Evolutionary conservation across 2,888 invertebrate genomes (phyloP).

Genomic region (Chloroclystis v-ata): DNA sequence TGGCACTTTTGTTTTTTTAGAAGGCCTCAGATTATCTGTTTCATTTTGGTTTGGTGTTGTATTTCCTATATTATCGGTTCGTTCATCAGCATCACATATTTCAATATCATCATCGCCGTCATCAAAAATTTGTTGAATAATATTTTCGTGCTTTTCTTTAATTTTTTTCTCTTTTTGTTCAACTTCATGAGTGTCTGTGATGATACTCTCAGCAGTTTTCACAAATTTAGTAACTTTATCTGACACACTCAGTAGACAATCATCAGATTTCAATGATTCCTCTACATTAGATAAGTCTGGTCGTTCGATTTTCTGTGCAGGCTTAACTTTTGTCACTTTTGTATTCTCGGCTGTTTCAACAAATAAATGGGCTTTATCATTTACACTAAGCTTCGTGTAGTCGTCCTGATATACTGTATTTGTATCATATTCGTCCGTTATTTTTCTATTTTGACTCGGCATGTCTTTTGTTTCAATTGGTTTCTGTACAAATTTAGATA

Average conservation of each 20-base stretch:
- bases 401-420: constrained; percentile 71
- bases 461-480: constrained; percentile 55
- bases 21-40: constrained; percentile 35
- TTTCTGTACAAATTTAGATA: constrained; percentile 81
- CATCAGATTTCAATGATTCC: constrained; percentile 77
- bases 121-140: constrained; percentile 57
- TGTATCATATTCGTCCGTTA: constrained; percentile 72
- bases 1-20: constrained; percentile 46
- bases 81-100: constrained; percentile 28
- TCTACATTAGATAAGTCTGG: constrained; percentile 77
- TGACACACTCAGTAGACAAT: constrained; percentile 80
- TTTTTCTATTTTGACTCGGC: constrained; percentile 59
- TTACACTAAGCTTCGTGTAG: constrained; percentile 78
- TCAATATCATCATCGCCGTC: constrained; percentile 39
- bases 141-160: constrained; percentile 68
- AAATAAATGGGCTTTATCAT: constrained; percentile 82
- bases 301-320: constrained; percentile 59
- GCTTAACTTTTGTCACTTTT: constrained; percentile 60
- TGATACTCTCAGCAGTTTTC: constrained; percentile 78
- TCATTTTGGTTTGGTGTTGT: constrained; percentile 16
- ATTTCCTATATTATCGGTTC: constrained; percentile 9
- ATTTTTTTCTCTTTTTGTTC: constrained; percentile 62
- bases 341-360: constrained; percentile 79
- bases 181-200: constrained; percentile 50
- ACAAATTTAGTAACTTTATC: constrained; percentile 82